A percentile compares a stretch with the other conserved stretches of the same genome.
Conservation (phyloP, 1,140 invertebrate genomes). For the Hylaeus anthracinus region DNA sequence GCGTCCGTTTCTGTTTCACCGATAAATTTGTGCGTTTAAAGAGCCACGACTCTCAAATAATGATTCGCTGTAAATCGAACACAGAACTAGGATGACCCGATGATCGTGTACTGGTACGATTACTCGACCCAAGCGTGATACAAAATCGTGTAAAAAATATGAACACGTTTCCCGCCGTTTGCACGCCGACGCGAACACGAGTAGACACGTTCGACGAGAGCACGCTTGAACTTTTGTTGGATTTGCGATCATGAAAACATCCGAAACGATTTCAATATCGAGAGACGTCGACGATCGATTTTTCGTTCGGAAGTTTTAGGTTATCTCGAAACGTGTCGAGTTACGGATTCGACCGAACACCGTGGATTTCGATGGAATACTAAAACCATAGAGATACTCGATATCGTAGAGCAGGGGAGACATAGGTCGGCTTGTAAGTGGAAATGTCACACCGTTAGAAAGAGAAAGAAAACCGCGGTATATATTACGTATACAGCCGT, state of each 20-base stretch:
- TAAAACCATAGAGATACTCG: not conserved
- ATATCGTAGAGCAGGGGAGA: no score
- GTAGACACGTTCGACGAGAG: not conserved
- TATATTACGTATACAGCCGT: no score
- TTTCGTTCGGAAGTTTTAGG: not conserved
- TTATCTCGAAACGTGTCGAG: no score
- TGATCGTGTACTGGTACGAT: no score
- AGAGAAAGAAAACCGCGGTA: no score
- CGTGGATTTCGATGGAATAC: not conserved
- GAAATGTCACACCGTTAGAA: no score
- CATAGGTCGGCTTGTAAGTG: no score
- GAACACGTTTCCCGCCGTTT: constrained; percentile 3
- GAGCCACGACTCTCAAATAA: constrained; percentile 2
- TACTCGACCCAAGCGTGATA: constrained; percentile 9
- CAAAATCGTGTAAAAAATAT: constrained; percentile 36
- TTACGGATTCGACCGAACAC: not conserved
- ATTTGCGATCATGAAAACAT: not conserved
- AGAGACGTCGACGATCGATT: not conserved
- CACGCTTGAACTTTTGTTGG: not conserved
- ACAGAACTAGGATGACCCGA: not conserved
- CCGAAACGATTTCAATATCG: constrained; percentile 3
- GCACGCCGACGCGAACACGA: not conserved
- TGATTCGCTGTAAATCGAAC: not conserved
- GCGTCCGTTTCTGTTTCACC: not conserved
- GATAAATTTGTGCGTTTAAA: constrained; percentile 37